Evolutionary conservation across 2,888 invertebrate genomes (phyloP).

Genomic region (Pammene fasciana): DNA sequence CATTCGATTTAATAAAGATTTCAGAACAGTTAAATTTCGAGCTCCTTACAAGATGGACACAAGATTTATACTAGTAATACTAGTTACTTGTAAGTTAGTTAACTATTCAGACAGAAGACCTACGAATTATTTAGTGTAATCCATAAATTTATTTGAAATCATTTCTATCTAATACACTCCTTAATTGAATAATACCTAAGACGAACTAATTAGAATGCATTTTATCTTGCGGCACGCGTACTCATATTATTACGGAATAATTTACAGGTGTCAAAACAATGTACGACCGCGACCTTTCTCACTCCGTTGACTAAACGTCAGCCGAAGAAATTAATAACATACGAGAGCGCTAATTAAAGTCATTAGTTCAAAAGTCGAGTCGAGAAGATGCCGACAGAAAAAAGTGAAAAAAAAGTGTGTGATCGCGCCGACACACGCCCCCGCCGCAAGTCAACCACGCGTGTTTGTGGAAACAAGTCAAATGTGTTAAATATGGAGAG

Average conservation of each 20-base stretch:
- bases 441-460: conserved; percentile 53
- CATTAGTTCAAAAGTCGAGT: conserved; percentile 73
- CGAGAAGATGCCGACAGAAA: conserved; percentile 71
- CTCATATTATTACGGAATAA: conserved; percentile 42
- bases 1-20: too few species aligned
- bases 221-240: background rate
- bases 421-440: conserved; percentile 71
- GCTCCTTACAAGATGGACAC: background rate
- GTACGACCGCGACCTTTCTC: conserved; percentile 61
- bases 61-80: background rate
- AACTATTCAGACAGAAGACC: too few species aligned
- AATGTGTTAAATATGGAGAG: conserved; percentile 76
- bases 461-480: conserved; percentile 78
- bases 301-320: conserved; percentile 57
- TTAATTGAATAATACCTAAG: background rate
- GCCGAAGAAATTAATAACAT: conserved; percentile 72
- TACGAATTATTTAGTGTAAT: too few species aligned
- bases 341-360: conserved; percentile 79
- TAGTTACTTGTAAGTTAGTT: background rate
- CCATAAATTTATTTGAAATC: too few species aligned
- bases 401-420: conserved; percentile 67
- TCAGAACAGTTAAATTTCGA: too few species aligned
- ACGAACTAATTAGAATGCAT: background rate
- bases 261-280: conserved; percentile 67
- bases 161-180: background rate